Evolutionary conservation across 2,113 vertebrate species (phyloP).

Genomic region (Peucedramus taeniatus): DNA sequence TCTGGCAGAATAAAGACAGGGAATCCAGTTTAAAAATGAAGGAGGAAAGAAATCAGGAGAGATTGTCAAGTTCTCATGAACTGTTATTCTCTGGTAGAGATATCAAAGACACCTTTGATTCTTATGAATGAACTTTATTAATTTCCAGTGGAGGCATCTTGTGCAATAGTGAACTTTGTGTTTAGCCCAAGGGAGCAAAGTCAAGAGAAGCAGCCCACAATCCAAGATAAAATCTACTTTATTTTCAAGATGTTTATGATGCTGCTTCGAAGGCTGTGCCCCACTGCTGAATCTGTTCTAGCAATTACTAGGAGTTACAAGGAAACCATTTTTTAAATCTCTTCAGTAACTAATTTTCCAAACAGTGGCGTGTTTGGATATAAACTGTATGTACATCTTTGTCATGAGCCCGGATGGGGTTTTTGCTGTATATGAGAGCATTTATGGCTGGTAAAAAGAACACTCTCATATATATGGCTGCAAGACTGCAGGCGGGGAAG

Average conservation of each 20-base stretch:
- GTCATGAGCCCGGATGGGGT: neutral
- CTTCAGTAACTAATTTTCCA: neutral
- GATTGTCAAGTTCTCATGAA: neutral
- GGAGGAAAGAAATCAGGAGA: neutral
- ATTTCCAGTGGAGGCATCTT: neutral
- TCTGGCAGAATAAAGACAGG: neutral
- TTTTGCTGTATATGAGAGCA: neutral
- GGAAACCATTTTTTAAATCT: neutral
- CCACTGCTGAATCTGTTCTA: neutral
- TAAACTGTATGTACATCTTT: neutral
- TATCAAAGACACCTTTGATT: neutral
- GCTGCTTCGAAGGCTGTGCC: neutral
- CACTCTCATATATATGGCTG: accelerated
- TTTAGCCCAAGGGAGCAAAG: neutral
- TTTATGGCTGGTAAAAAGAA: neutral
- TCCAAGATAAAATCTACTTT: neutral
- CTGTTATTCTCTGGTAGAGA: neutral
- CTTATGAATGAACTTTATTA: neutral
- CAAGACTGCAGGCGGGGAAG: neutral
- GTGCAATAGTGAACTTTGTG: neutral
- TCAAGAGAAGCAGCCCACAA: neutral
- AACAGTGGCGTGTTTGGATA: neutral
- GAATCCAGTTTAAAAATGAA: neutral
- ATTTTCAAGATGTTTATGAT: neutral
- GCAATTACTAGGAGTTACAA: no score